These are phyloP conservation scores for Erythrolamprus reginae DNA, from an alignment of 2,113 vertebrate genomes.

Conservation along the genomic window DNA sequence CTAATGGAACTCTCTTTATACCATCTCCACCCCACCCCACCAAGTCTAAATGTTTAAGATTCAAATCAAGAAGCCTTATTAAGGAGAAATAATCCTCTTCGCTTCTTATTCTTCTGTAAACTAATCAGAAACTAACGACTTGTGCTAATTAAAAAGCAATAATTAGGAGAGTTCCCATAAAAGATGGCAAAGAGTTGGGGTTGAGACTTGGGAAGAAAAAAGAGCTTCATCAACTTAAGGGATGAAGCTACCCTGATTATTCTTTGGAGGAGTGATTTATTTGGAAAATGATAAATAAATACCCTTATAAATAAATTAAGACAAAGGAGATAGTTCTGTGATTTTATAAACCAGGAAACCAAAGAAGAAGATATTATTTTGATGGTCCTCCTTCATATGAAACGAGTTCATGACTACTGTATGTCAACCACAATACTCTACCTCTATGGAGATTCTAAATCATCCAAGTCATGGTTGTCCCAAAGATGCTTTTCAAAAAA, in stretches of 20 bases:
- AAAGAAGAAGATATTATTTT: neutral
- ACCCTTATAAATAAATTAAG: neutral
- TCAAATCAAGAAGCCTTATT: conserved; percentile 24
- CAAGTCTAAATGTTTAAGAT: neutral
- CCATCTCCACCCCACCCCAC: neutral
- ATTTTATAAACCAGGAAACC: neutral
- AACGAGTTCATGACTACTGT: neutral
- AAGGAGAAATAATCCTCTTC: neutral
- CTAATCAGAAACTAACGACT: conserved; percentile 21
- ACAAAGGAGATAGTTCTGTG: neutral
- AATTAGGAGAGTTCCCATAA: neutral
- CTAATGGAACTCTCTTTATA: neutral
- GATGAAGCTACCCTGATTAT: neutral
- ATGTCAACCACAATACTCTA: neutral
- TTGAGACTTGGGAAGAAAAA: neutral
- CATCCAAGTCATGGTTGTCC: no score
- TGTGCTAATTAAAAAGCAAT: conserved; percentile 14
- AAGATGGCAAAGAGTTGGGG: neutral
- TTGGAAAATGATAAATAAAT: neutral
- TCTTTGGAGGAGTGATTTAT: neutral
- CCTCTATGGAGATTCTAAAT: neutral
- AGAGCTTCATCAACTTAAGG: neutral
- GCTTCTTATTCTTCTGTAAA: neutral
- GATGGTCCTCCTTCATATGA: neutral
- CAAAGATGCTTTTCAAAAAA: no score